These are phyloP conservation scores for Melipona quadrifasciata DNA, from an alignment of 1,140 invertebrate genomes.

Conservation along the genomic window DNA sequence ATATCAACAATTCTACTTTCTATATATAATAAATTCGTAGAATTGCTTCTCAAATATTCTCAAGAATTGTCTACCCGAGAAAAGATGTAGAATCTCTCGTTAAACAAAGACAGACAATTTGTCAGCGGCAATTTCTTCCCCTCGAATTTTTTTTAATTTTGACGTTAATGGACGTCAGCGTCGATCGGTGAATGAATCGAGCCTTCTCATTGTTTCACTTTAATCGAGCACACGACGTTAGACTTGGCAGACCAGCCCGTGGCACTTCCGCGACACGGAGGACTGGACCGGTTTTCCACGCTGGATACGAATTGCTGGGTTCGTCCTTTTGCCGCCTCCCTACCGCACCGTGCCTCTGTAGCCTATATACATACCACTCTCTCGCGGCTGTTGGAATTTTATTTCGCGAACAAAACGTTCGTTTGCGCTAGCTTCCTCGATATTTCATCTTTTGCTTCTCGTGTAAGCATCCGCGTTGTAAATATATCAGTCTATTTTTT, in stretches of 20 bases:
- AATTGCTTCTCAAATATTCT: too few relatives aligned
- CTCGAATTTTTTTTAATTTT: background rate
- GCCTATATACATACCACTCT: constrained; percentile 11
- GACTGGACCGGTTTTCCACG: constrained; percentile 61
- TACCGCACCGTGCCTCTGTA: constrained; percentile 2
- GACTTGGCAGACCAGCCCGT: constrained; percentile 37
- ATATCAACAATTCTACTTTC: too few relatives aligned
- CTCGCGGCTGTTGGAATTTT: constrained; percentile 5
- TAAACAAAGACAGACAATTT: too few relatives aligned
- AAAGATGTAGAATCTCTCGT: too few relatives aligned
- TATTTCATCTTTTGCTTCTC: background rate
- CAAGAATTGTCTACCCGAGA: too few relatives aligned
- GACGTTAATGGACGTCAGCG: background rate
- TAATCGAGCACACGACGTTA: constrained; percentile 57
- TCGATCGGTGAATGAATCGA: constrained; percentile 59
- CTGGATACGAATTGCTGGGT: constrained; percentile 59
- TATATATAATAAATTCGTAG: too few relatives aligned
- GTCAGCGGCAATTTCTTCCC: background rate
- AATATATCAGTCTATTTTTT: background rate
- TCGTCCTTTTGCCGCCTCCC: constrained; percentile 58
- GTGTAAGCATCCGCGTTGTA: background rate
- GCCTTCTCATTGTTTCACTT: constrained; percentile 53
- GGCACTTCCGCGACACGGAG: constrained; percentile 61
- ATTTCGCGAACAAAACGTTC: constrained; percentile 16
- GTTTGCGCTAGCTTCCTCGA: background rate